Evolutionary conservation across 2,113 vertebrate genomes (phyloP).

Genomic region (Rhodinocichla rosea): DNA sequence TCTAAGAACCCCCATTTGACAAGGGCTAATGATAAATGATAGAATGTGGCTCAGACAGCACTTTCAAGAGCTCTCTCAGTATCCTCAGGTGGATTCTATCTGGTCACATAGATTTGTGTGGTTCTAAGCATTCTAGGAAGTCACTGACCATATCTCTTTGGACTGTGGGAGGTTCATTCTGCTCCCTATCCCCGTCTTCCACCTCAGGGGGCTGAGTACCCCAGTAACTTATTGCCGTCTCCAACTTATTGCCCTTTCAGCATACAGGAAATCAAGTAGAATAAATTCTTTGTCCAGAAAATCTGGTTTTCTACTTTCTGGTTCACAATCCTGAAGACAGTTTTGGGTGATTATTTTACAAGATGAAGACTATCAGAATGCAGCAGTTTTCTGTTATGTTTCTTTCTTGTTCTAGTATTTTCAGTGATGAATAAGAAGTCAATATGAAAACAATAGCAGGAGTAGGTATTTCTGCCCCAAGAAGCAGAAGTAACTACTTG

Average conservation of each 20-base stretch:
- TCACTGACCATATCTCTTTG: not conserved
- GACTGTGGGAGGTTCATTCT: not conserved
- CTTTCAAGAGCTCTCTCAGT: not conserved
- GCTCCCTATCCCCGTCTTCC: not conserved
- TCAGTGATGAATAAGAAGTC: not conserved
- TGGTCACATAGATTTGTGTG: accelerated
- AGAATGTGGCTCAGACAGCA: not conserved
- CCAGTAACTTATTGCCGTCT: not conserved
- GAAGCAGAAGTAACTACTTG: not conserved
- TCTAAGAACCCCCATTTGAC: not conserved
- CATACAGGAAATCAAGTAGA: not conserved
- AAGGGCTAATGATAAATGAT: not conserved
- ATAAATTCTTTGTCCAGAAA: not conserved
- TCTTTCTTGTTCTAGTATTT: not conserved
- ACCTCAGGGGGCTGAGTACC: accelerated
- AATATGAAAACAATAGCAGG: not conserved
- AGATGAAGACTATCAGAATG: not conserved
- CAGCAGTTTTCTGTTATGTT: not conserved
- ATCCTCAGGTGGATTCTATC: not conserved
- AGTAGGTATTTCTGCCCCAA: not conserved
- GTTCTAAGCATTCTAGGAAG: too few species aligned
- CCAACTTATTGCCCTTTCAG: not conserved
- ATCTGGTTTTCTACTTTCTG: not conserved
- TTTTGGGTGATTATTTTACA: not conserved
- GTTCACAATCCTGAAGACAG: not conserved